Evolutionary conservation across 2,113 vertebrate genomes (phyloP), one percentile per base, ranked within the genome.

Genomic region (Hyperopisus bebe): DNA sequence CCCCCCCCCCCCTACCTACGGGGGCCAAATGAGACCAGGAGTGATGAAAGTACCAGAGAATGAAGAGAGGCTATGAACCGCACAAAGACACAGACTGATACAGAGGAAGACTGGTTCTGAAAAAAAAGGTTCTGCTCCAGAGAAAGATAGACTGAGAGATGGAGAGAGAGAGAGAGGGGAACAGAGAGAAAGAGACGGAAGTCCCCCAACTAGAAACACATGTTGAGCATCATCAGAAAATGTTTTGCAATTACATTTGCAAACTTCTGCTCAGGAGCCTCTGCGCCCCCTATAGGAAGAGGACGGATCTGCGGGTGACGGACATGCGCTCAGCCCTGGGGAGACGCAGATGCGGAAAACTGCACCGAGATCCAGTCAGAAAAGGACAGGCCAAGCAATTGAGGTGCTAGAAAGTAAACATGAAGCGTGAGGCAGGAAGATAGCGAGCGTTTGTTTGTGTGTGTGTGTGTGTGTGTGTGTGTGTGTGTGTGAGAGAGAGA

Each of bases 171-270:
- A 82, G 77, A 4, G 77, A 21, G 31, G 0, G 3, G 7, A 5
- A 19, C 15, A 35, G 17, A 85, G 66, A 89, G 90, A 91, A n/a
- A 91, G 92, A 74, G 90, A 55, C 87, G 89, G 91, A 91, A 87
- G 90, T 87, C 50, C 27, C 46, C 35, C 89, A 80, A 86, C 90
- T 93, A 90, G 93, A 91, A 93, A 94, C 92, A 94, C 92, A 89
- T 94, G 93, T 70, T 84, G 87, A 80, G 88, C 91, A 92, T 92
- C 93, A 91, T 92, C 90, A 62, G 82, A 90, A 86, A 92, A 90
- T 47, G 88, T 46, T 90, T 89, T 90, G 53, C 58, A 53, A 80
- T 91, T 53, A 87, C 80, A 90, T 55, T 3, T 48, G 53, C 84
- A 84, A 51, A 19, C 50, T 86, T 92, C 82, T 86, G 93, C 88